These are phyloP conservation scores for Drosophila pruinosa DNA, from an alignment of 1,140 invertebrate genomes.

Conservation along the genomic window DNA sequence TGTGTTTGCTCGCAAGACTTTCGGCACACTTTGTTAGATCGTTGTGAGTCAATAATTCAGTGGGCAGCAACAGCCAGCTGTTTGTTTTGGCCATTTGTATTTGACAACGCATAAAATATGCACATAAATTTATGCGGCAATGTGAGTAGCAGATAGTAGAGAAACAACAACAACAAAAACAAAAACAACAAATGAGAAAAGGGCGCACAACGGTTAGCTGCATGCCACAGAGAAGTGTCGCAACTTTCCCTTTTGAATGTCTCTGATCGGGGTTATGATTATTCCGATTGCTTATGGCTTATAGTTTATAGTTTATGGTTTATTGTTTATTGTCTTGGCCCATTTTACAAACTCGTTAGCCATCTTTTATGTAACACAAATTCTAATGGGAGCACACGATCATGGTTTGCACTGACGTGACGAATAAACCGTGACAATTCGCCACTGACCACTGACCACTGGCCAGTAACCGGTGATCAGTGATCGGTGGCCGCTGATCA, in stretches of 20 bases:
- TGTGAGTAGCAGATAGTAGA: slow-evolving; percentile 3
- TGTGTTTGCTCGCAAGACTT: slow-evolving; percentile 44
- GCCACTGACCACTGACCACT: background rate
- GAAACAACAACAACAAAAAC: background rate
- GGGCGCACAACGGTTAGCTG: slow-evolving; percentile 29
- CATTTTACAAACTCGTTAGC: slow-evolving; percentile 21
- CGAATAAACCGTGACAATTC: background rate
- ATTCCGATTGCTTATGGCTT: slow-evolving; percentile 43
- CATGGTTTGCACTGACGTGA: slow-evolving; percentile 14
- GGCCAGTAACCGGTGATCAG: background rate
- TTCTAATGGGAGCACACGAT: slow-evolving; percentile 42
- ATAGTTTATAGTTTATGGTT: slow-evolving; percentile 29
- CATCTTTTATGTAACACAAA: slow-evolving; percentile 40
- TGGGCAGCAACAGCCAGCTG: slow-evolving; percentile 38
- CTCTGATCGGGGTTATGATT: slow-evolving; percentile 60
- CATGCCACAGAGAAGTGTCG: slow-evolving; percentile 58
- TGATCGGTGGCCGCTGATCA: background rate
- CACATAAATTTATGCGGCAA: slow-evolving; percentile 56
- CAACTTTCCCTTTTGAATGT: slow-evolving; percentile 72
- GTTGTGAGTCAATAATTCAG: slow-evolving; percentile 39
- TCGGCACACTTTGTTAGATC: slow-evolving; percentile 40
- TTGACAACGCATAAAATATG: slow-evolving; percentile 71
- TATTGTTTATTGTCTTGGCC: slow-evolving; percentile 23
- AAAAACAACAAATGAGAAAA: slow-evolving; percentile 23
- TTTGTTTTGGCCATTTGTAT: slow-evolving; percentile 62